A percentile compares a stretch with the other conserved stretches of the same genome.
phyloP scores from a whole-genome alignment of 2,888 invertebrate species.

The Ormia ochracea region DNA sequence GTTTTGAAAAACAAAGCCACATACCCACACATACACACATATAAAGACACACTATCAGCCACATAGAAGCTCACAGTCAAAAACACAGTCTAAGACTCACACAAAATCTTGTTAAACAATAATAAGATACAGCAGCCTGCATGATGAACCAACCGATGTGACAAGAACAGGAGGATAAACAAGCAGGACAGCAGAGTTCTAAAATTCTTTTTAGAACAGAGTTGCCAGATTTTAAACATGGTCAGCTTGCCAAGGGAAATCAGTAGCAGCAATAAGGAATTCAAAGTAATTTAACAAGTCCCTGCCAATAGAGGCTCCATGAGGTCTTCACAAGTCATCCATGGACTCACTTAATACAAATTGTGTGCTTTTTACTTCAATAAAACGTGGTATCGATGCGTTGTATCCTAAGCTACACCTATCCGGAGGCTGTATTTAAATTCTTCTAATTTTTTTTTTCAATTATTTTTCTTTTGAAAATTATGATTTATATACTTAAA shows the following conservation, averaged over 20 bases:
- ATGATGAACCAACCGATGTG: slow-evolving; percentile 9
- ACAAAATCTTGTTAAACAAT: not conserved
- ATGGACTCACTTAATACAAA: no score
- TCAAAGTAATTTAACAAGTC: no score
- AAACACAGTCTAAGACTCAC: not conserved
- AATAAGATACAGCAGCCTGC: slow-evolving; percentile 7
- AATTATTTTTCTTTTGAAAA: no score
- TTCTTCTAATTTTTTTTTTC: no score
- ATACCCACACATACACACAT: not conserved
- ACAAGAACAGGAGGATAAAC: not conserved
- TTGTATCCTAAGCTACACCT: no score
- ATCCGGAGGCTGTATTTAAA: no score
- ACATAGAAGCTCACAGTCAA: not conserved
- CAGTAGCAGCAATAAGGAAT: no score
- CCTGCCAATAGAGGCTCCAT: no score
- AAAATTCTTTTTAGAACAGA: not conserved
- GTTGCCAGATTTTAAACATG: not conserved
- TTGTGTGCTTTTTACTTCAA: no score
- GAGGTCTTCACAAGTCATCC: no score
- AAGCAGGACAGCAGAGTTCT: not conserved
- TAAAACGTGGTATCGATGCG: no score
- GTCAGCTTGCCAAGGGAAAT: not conserved
- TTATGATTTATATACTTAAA: no score
- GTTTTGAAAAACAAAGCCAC: slow-evolving; percentile 47
- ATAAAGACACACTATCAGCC: not conserved